Evolutionary conservation across 2,797 vertebrate genomes (phyloP), one percentile per base, ranked within the genome.

Genomic region (Psittacula echo): DNA sequence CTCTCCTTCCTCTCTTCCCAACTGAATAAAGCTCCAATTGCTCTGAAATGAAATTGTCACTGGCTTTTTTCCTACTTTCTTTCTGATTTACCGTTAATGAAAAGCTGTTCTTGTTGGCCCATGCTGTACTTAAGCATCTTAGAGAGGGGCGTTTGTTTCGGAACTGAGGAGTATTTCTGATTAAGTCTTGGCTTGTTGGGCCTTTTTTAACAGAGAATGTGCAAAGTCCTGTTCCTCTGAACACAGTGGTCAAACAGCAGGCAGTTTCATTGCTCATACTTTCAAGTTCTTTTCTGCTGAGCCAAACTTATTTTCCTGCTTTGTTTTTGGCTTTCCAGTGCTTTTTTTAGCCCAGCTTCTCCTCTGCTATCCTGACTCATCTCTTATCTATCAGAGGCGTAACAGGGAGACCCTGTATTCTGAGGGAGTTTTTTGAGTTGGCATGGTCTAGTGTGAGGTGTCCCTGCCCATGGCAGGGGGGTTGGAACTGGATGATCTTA

Each of bases 371-470:
- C 21, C 20, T 34, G 42, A 5, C 48, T 53, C 76, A 10, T 29
- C 17, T 81, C 48, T 23, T 13, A 47, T 32, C 44, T 50, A 11
- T 22, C 29, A 44, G 23, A 41, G 29, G 20, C 45, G 12, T 34
- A 34, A 34, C 56, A 51, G 23, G 1, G 4, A 87, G 47, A 80
- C 5, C 5, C n/a, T 37, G 54, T 90, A 72, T 79, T 48, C 29
- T 18, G 20, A 18, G 22, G 4, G 5, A 0, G 0, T 13, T 50
- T 73, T 39, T n/a, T 47, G 10, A 39, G 37, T 39, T 39, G 37
- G 37, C 37, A 39, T 39, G 37, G 37, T 39, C 11, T 39, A 39
- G 10, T 39, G 37, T 39, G 37, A 39, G 37, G 37, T 39, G 37
- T 39, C 37, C 37, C 37, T 39, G 37, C 37, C 37, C 37, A 39